phyloP scores from a whole-genome alignment of 2,888 invertebrate genomes.

The Cryptocheilus praepositus region DNA sequence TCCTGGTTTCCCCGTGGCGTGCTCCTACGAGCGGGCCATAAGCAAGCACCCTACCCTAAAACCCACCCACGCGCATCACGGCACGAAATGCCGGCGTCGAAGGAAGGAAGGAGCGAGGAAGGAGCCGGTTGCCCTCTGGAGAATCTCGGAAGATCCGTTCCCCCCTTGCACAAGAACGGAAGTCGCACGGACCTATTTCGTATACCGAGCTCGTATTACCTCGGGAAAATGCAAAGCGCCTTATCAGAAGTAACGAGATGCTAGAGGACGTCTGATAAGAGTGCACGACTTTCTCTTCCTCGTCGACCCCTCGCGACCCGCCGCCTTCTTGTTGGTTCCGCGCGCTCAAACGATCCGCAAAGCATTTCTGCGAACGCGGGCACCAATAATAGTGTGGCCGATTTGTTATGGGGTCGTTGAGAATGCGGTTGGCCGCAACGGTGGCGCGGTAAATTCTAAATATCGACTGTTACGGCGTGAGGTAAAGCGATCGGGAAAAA shows the following conservation, averaged over 20 bases:
- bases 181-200: conserved; percentile 33
- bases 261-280: conserved; percentile 1
- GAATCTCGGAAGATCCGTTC: conserved; percentile 41
- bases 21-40: conserved; percentile 34
- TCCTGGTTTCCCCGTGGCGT: conserved; percentile 54
- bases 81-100: conserved; percentile 24
- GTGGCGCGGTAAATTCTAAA: too few species aligned
- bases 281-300: not conserved
- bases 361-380: not conserved
- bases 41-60: conserved; percentile 40
- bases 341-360: not conserved
- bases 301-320: too few species aligned
- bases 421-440: too few species aligned
- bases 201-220: conserved; percentile 13
- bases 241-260: conserved; percentile 12
- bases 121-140: conserved; percentile 25
- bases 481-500: not conserved
- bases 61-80: conserved; percentile 12
- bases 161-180: conserved; percentile 18
- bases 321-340: too few species aligned
- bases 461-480: too few species aligned
- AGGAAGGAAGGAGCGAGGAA: not conserved
- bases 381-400: too few species aligned
- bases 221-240: not conserved
- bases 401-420: too few species aligned